Conservation (phyloP, 2,888 invertebrate genomes). For the Agonopterix alstromeriana region DNA sequence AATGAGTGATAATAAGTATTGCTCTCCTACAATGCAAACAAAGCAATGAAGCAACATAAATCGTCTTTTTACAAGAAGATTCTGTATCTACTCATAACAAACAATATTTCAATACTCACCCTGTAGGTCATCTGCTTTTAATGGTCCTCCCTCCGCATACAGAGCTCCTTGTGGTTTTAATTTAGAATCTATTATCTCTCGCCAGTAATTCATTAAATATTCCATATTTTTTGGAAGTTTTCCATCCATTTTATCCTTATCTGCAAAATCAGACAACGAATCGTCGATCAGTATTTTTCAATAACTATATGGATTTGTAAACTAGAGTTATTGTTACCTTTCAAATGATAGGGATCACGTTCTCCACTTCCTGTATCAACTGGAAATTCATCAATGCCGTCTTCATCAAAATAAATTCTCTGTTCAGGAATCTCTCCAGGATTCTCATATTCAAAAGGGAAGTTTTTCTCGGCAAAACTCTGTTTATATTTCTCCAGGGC, state of each 20-base stretch:
- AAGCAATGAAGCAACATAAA: slow-evolving; percentile 55
- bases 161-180: slow-evolving; percentile 46
- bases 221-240: slow-evolving; percentile 59
- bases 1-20: slow-evolving; percentile 41
- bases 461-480: slow-evolving; percentile 63
- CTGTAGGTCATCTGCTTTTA: slow-evolving; percentile 53
- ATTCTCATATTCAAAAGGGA: slow-evolving; percentile 68
- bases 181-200: slow-evolving; percentile 47
- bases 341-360: slow-evolving; percentile 43
- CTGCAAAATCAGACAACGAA: background rate
- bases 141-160: slow-evolving; percentile 65
- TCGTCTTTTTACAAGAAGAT: slow-evolving; percentile 28
- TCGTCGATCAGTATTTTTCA: background rate
- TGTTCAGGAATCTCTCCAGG: slow-evolving; percentile 70
- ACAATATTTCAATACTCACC: slow-evolving; percentile 33
- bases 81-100: background rate
- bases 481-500: slow-evolving; percentile 65
- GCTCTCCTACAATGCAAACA: slow-evolving; percentile 48
- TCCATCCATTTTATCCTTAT: slow-evolving; percentile 6
- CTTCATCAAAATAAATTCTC: slow-evolving; percentile 76
- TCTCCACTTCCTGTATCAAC: slow-evolving; percentile 65
- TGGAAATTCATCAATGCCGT: slow-evolving; percentile 54
- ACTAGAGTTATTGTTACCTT: slow-evolving; percentile 34
- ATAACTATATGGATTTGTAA: background rate
- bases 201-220: slow-evolving; percentile 62